phyloP scores from a whole-genome alignment of 92 coral and sea anemone genomes.

The Desmophyllum pertusum region DNA sequence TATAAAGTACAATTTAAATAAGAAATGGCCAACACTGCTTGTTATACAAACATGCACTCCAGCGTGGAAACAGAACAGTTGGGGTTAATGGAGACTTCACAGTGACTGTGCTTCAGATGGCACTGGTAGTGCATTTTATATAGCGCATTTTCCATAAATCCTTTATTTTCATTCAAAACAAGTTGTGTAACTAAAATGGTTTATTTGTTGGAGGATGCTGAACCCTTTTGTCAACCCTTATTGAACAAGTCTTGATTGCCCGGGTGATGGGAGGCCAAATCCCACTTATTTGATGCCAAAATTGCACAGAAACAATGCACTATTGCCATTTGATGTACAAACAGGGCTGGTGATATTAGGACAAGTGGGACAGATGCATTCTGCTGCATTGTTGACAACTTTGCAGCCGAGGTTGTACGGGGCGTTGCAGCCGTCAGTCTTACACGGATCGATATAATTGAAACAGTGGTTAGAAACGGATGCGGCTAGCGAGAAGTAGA shows the following conservation, averaged over 20 bases:
- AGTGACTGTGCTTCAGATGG: too few species aligned
- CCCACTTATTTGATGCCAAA: not conserved
- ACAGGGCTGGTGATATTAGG: conserved; percentile 22
- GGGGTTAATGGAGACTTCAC: too few species aligned
- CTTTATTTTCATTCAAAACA: too few species aligned
- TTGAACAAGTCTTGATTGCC: not conserved
- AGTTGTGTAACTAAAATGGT: too few species aligned
- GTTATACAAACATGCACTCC: not conserved
- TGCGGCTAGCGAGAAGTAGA: too few species aligned
- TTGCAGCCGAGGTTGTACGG: conserved; percentile 44
- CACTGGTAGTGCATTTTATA: too few species aligned
- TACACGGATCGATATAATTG: conserved; percentile 23
- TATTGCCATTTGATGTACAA: conserved; percentile 43
- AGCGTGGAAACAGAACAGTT: too few species aligned
- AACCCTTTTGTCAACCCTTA: not conserved
- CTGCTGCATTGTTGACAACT: conserved; percentile 12
- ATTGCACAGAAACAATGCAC: too few species aligned
- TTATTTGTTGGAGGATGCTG: too few species aligned
- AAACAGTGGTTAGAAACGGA: not conserved
- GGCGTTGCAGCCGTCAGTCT: conserved; percentile 39
- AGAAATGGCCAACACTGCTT: too few species aligned
- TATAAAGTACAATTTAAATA: too few species aligned
- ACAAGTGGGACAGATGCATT: conserved; percentile 51
- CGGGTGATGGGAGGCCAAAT: not conserved
- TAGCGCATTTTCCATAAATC: too few species aligned